Evolutionary conservation across 2,113 vertebrate genomes (phyloP), one percentile per base, ranked within the genome.

Genomic region (Lethenteron camtschaticum): DNA sequence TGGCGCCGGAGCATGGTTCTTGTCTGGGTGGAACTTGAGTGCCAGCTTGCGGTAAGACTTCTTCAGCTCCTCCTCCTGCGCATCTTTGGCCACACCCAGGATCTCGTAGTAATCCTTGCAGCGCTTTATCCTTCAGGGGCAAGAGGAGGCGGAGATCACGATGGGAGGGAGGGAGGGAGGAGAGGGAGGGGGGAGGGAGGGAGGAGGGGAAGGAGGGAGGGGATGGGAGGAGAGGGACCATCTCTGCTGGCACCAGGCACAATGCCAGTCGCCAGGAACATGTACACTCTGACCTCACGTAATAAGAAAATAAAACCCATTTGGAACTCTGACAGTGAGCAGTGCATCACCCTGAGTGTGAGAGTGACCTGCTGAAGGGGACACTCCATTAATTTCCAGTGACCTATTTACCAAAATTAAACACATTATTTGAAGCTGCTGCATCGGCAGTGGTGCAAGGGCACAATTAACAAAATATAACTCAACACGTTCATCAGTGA

Each of bases 71-170:
- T 96, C 92, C 55, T 95, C 94, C 71, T 77, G 80, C 56, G 90
- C 87, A 74, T 96, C 90, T 80, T 94, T 94, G 71, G 73, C 83
- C 72, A 89, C 81, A 16, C 90, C 85, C 68, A 99, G 85, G 63
- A 96, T 88, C 80, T 96, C 86, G 0, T 99, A 99, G 76, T 89
- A 99, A 77, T 95, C 87, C 78, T 91, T 91, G 83, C 88, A 95
- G 71, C 83, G 85, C 78, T 96, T 96, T 85, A 99, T 90, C 81
- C 92, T 99, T 79, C 69, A 73, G 76, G 79, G 59, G 10, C 2
- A 73, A 79, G 3, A 71, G 11, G 74, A 58, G 73, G 77, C 56
- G 73, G 68, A 9, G 7, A 10, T 59, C 12, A 68, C 70, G 20
- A 72, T 56, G 13, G 70, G 69, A 72, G 2, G 69, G 57, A 68